These are phyloP conservation scores for Pseudomyrmex gracilis DNA, from an alignment of 1,140 invertebrate genomes.

Conservation along the genomic window DNA sequence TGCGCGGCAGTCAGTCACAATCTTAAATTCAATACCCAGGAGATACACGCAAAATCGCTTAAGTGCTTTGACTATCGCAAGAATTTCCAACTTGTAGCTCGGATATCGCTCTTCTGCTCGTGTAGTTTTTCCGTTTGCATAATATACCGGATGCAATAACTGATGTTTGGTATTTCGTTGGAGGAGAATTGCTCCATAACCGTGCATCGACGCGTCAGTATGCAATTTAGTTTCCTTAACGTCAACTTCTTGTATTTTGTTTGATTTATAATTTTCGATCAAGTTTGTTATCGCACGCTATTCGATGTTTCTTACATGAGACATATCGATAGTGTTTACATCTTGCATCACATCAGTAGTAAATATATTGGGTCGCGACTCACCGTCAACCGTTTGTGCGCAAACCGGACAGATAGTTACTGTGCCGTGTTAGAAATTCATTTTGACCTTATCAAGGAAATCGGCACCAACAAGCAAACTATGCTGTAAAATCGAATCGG, in stretches of 20 bases:
- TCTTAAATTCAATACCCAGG: no score
- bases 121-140: no score
- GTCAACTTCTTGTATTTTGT: background rate
- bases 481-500: background rate
- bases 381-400: background rate
- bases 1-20: no score
- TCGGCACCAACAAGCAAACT: conserved; percentile 13
- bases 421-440: background rate
- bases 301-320: background rate
- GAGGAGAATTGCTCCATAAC: no score
- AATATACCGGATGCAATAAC: no score
- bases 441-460: conserved; percentile 1
- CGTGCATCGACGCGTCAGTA: no score
- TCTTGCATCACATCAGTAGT: background rate
- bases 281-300: background rate
- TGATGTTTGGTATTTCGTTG: no score
- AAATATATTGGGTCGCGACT: conserved; percentile 12
- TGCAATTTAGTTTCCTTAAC: conserved; percentile 35
- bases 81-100: no score
- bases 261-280: conserved; percentile 30
- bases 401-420: background rate
- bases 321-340: conserved; percentile 12
- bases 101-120: no score
- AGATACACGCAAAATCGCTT: no score
- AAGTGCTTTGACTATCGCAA: no score